phyloP scores from a whole-genome alignment of 2,797 vertebrate genomes.

The Chrysocyon brachyurus region DNA sequence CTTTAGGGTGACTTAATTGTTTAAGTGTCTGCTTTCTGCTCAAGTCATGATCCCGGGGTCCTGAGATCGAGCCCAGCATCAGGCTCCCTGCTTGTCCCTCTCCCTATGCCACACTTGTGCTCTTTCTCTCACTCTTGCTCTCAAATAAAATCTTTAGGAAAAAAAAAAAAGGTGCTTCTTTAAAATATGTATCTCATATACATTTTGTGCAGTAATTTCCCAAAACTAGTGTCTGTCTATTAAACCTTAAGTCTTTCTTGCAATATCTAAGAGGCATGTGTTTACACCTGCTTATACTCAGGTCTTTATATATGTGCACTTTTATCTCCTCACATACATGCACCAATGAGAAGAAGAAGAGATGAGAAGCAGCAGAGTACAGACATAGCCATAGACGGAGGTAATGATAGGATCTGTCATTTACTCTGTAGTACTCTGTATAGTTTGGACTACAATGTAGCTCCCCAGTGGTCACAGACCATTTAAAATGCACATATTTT shows the following conservation, averaged over 20 bases:
- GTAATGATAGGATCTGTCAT: neutral
- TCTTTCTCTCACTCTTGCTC: too few species aligned
- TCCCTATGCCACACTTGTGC: too few species aligned
- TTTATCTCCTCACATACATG: neutral
- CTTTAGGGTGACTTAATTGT: too few species aligned
- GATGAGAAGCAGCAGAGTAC: neutral
- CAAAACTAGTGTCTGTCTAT: neutral
- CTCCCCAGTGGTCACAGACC: neutral
- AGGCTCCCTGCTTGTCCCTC: too few species aligned
- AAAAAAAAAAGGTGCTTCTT: neutral
- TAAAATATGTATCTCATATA: neutral
- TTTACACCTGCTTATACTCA: neutral
- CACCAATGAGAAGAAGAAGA: neutral
- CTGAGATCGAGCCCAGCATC: too few species aligned
- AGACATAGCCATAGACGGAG: fast-evolving
- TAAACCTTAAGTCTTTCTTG: neutral
- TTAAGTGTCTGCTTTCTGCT: too few species aligned
- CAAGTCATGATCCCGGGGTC: too few species aligned
- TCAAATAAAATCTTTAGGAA: too few species aligned
- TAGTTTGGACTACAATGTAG: neutral
- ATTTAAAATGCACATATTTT: neutral
- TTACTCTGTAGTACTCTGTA: neutral
- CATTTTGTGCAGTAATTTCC: neutral
- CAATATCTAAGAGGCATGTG: neutral
- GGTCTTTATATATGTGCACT: too few species aligned